Percentiles rank a stretch among this genome's conserved stretches.
Conservation (phyloP, 2,113 vertebrate species). For the Gavia stellata region DNA sequence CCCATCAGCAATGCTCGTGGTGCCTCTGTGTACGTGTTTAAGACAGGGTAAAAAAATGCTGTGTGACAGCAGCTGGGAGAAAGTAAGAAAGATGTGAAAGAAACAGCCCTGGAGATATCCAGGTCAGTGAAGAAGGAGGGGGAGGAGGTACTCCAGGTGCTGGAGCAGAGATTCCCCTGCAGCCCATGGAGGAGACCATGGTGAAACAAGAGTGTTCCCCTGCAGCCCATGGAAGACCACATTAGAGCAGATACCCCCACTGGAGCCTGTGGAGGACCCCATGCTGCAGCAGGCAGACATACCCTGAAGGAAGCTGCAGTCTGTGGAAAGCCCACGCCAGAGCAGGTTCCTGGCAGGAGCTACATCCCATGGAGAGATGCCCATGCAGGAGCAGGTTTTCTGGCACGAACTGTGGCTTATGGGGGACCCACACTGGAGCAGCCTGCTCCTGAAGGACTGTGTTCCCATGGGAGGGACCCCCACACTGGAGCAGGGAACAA, state of each 20-base stretch:
- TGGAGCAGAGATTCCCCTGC: background rate
- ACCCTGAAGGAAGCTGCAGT: background rate
- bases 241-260: background rate
- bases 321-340: background rate
- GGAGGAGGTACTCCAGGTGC: background rate
- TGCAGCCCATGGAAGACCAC: background rate
- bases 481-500: background rate
- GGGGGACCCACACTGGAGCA: background rate
- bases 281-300: background rate
- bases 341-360: background rate
- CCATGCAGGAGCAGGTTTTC: background rate
- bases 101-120: background rate
- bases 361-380: background rate
- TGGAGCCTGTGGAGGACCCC: background rate
- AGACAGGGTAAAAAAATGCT: background rate
- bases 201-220: background rate
- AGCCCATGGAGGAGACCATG: background rate
- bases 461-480: background rate
- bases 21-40: rapidly evolving
- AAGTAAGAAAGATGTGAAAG: background rate
- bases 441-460: background rate
- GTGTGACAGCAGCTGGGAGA: background rate
- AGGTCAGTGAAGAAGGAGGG: background rate
- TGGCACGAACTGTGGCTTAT: background rate
- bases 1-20: background rate